Conservation (phyloP, 2,797 vertebrate genomes). For the Lagothrix lagotricha region DNA sequence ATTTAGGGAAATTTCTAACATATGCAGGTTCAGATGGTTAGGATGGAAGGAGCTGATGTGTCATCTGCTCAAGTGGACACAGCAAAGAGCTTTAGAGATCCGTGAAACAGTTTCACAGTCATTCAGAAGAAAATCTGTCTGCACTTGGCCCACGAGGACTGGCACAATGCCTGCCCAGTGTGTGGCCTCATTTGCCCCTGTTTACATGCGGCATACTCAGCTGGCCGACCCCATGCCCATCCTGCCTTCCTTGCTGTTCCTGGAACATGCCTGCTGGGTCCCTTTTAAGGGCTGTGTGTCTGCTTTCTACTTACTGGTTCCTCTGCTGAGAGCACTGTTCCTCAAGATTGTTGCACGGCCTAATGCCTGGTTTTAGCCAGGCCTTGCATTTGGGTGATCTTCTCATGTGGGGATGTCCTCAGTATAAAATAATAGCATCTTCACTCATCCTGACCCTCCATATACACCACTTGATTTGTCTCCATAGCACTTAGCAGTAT, state of each 20-base stretch:
- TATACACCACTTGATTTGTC: not conserved
- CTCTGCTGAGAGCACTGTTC: not conserved
- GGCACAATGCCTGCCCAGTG: fast-evolving
- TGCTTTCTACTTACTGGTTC: not conserved
- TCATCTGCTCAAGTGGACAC: not conserved
- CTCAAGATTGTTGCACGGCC: not conserved
- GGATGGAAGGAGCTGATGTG: not conserved
- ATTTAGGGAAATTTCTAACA: not conserved
- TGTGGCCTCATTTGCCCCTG: not conserved
- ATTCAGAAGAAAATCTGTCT: not conserved
- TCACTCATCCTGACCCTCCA: not conserved
- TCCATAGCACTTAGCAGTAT: too few species aligned
- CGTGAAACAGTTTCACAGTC: not conserved
- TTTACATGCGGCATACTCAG: fast-evolving
- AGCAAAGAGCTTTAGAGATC: not conserved
- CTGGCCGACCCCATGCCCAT: not conserved
- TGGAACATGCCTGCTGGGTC: not conserved
- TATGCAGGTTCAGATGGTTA: not conserved
- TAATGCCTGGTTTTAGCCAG: not conserved
- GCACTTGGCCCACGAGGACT: too few species aligned
- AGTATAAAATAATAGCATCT: not conserved
- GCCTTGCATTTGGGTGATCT: not conserved
- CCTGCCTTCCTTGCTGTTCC: not conserved
- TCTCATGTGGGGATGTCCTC: not conserved
- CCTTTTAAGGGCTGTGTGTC: too few species aligned